Base-by-base conservation (phyloP, 2,888 invertebrate species). In the Stratiomys singularior region DNA sequence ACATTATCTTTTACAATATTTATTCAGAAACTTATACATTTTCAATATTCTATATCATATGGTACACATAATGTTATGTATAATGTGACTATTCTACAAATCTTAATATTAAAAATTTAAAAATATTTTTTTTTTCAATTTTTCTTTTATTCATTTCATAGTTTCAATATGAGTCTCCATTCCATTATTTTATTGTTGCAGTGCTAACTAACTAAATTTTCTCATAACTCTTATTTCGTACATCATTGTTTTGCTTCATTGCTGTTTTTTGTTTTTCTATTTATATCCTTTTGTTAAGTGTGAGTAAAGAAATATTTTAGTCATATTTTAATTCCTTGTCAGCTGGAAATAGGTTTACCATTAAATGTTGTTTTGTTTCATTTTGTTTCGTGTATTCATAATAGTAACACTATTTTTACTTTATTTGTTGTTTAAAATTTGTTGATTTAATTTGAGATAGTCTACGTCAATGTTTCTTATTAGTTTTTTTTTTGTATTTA, bases 181-280 rank as follows among this genome's bases (percentile, higher is more conserved):
- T n/a, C 37, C 21, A 21, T 44, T 13, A 11, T 44, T 44, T 67
- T 21, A 44, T 67, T 18, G 25, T 60, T 60, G 37, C 18, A 44
- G 67, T 67, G 67, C 67, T 67, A 67, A 67, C 67, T 67, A 67
- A 67, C 67, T 67, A 44, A 67, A 67, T 67, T 25, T 67, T 44
- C 25, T 44, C 1, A 21, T 18, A 52, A 52, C 15, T 18, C 21
- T 67, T 37, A n/a, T 67, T 18, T 1, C 18, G 3, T 18, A 56
- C 21, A 25, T 64, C 9, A 5, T 37, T 37, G 3, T 37, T 37
- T 37, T 37, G 5, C 37, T 5, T 37, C 37, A 37, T 37, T 37
- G 37, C 37, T 37, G 37, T 37, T 37, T 37, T 5, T 9, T 37
- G 3, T 37, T 5, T 5, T 37, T 37, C 9, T 37, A 9, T 37